A percentile compares a stretch with the other conserved stretches of the same genome.
Evolutionary conservation across 2,888 invertebrate genomes (phyloP).

Genomic region (Furcula furcula): DNA sequence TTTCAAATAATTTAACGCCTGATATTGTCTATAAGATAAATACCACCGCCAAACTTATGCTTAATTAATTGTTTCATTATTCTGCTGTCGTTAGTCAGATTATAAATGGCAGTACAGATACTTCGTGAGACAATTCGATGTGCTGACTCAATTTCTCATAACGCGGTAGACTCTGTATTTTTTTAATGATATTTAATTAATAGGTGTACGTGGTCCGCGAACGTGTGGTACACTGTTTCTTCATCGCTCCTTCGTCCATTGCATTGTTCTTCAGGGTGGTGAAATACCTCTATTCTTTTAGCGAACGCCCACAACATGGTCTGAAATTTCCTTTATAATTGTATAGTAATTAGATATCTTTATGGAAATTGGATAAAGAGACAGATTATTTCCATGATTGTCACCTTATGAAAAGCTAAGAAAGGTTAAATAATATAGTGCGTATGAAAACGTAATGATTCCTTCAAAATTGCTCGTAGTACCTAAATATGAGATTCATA

Average conservation of each 20-base stretch:
- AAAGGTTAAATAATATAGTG: too few species aligned
- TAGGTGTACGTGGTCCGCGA: conserved; percentile 36
- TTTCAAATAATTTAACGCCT: conserved; percentile 23
- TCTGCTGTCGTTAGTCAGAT: conserved; percentile 16
- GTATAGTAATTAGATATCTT: conserved; percentile 23
- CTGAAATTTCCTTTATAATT: conserved; percentile 39
- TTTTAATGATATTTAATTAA: conserved; percentile 48
- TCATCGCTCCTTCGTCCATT: conserved; percentile 39
- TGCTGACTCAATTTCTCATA: conserved; percentile 24
- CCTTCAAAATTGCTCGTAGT: too few species aligned
- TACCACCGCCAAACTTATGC: conserved; percentile 21
- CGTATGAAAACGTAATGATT: too few species aligned
- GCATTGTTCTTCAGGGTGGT: conserved; percentile 50
- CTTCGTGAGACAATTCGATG: conserved; percentile 30
- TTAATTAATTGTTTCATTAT: conserved; percentile 31
- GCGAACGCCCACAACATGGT: conserved; percentile 31
- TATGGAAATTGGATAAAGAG: background rate
- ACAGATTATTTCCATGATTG: too few species aligned
- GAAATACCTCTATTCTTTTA: conserved; percentile 50
- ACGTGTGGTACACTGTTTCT: conserved; percentile 45
- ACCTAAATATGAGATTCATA: too few species aligned
- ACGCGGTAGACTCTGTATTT: conserved; percentile 28
- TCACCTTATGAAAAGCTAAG: too few species aligned
- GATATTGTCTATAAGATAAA: conserved; percentile 13
- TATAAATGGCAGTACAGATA: conserved; percentile 7